Base-by-base conservation (phyloP, 2,113 vertebrate genomes). In the Ochotona curzoniae region DNA sequence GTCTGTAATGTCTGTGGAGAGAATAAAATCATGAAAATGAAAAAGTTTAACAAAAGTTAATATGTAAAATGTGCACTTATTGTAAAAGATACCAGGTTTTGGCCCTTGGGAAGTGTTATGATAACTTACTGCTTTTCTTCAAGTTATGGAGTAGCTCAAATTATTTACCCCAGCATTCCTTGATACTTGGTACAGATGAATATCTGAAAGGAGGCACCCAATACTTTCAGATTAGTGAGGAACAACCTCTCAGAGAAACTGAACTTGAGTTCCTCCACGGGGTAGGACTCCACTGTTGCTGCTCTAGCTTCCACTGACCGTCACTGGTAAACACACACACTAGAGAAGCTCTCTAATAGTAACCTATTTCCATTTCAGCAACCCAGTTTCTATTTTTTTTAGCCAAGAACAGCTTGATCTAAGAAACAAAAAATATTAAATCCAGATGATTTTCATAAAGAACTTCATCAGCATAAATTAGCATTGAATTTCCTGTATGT, bases 1-100 rank as follows among this genome's bases (percentile, higher is more conserved):
- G 63, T 70, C 30, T 38, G 15, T 79, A 76, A 85, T 90, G n/a
- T 86, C 74, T 10, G 54, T 81, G 7, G 76, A 93, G 95, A 90
- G 70, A 38, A 60, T 54, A 61, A 83, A 79, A 83, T 79, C 15
- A 84, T 9, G 78, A 2, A 57, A 92, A 90, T 25, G 6, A 67
- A 71, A 44, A 66, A 64, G 30, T 28, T 60, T 71, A 82, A 51
- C 32, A 47, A 35, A 93, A 82, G 25, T 23, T 70, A 90, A 70
- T 23, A 9, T 4, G 44, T 5, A 35, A 60, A 80, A 87, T 54
- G 28, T 81, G 1, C 12, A 47, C 76, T 81, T 75, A 76, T 10
- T 92, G 3, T 66, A 38, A 51, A 94, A 28, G 5, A 5, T 84
- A 13, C 11, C 49, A 88, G 1, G 0, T 1, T 49, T 94, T 90